Conservation (phyloP, 1,140 invertebrate genomes). For the Ooceraea biroi region DNA sequence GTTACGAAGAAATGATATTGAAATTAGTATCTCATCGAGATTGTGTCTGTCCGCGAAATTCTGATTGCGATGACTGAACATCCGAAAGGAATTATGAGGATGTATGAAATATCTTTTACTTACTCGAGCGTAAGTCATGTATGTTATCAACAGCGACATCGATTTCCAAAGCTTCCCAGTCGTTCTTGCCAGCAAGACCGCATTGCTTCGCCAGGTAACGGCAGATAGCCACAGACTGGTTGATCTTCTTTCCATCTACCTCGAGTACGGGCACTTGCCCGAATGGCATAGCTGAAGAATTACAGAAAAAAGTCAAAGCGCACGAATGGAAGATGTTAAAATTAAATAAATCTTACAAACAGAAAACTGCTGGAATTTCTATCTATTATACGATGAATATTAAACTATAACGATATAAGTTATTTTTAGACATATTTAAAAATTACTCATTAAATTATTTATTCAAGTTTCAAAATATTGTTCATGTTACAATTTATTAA, state of each 20-base stretch:
- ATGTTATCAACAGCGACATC: constrained; percentile 89
- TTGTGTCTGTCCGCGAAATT: not conserved
- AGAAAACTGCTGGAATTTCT: not conserved
- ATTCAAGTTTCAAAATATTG: no score
- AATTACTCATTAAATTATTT: not conserved
- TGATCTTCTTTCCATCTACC: constrained; percentile 89
- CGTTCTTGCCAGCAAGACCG: constrained; percentile 88
- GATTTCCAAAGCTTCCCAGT: constrained; percentile 89
- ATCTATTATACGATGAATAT: not conserved
- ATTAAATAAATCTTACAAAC: constrained; percentile 10
- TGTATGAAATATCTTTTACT: constrained; percentile 59
- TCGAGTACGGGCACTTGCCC: constrained; percentile 92
- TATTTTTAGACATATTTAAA: not conserved
- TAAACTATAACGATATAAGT: not conserved
- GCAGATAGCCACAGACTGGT: constrained; percentile 90
- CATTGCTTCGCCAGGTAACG: constrained; percentile 90
- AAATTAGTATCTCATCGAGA: not conserved
- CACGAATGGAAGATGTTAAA: constrained; percentile 2
- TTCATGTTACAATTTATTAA: no score
- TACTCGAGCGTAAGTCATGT: constrained; percentile 81
- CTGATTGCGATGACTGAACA: not conserved
- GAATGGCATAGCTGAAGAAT: constrained; percentile 89
- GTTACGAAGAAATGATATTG: not conserved
- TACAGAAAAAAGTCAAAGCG: constrained; percentile 48
- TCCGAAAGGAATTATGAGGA: not conserved